A percentile compares a stretch with the other conserved stretches of the same genome.
Evolutionary conservation across 2,888 invertebrate genomes (phyloP).

Genomic region (Trachelus tabidus): DNA sequence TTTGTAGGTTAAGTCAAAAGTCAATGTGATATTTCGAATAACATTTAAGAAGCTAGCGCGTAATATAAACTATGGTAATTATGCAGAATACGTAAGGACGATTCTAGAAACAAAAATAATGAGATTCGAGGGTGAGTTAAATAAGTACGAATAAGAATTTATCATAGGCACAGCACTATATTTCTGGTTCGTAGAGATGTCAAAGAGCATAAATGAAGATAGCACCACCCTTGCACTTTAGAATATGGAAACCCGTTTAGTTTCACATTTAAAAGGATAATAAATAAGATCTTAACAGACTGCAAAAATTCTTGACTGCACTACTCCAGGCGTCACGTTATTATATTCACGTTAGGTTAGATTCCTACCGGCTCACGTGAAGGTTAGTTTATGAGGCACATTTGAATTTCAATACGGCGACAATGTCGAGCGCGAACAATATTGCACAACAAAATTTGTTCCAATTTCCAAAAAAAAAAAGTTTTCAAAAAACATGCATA

Average conservation of each 20-base stretch:
- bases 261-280: not conserved
- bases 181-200: not conserved
- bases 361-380: not conserved
- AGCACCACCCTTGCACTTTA: not conserved
- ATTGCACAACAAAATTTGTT: not conserved
- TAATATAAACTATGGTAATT: slow-evolving; percentile 2
- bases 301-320: not conserved
- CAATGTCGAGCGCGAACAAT: not conserved
- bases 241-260: not conserved
- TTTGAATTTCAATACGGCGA: not conserved
- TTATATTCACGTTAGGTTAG: not conserved
- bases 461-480: too few relatives aligned
- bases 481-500: not conserved
- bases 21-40: not conserved
- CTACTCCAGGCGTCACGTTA: not conserved
- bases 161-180: not conserved
- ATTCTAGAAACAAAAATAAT: not conserved
- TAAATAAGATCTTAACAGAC: not conserved
- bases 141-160: not conserved
- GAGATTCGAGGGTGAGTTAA: not conserved
- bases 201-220: not conserved
- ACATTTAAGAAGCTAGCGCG: not conserved
- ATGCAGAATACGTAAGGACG: not conserved
- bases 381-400: not conserved
- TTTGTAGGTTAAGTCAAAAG: not conserved